A percentile compares a stretch with the other conserved stretches of the same genome.
Conservation (phyloP, 2,113 vertebrate species). For the Bos indicus region DNA sequence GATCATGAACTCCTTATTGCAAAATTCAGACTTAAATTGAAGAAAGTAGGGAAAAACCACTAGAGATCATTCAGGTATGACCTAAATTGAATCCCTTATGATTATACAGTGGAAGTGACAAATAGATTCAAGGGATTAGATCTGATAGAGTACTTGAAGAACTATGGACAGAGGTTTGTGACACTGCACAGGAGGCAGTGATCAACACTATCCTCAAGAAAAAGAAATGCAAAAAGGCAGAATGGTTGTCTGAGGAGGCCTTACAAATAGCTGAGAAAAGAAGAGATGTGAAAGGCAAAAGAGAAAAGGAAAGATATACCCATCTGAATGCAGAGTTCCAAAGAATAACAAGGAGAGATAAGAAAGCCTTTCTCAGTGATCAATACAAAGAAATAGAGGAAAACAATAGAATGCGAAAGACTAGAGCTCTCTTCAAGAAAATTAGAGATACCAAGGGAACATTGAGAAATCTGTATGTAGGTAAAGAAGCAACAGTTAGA, state of each 20-base stretch:
- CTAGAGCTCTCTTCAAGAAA: neutral
- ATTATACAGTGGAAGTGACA: neutral
- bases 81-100: neutral
- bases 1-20: neutral
- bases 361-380: neutral
- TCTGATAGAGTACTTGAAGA: neutral
- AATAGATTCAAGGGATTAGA: neutral
- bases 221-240: neutral
- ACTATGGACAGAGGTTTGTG: neutral
- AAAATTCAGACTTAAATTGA: neutral
- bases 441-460: neutral
- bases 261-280: neutral
- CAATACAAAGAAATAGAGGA: neutral
- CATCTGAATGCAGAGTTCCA: neutral
- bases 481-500: neutral
- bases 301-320: neutral
- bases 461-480: neutral
- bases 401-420: neutral
- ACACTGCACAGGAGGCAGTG: neutral
- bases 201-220: neutral
- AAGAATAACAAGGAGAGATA: neutral
- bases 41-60: neutral
- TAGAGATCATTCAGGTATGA: neutral
- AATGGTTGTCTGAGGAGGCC: neutral
- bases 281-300: neutral